phyloP scores from a whole-genome alignment of 2,888 invertebrate genomes.

The Aphrophora alni region DNA sequence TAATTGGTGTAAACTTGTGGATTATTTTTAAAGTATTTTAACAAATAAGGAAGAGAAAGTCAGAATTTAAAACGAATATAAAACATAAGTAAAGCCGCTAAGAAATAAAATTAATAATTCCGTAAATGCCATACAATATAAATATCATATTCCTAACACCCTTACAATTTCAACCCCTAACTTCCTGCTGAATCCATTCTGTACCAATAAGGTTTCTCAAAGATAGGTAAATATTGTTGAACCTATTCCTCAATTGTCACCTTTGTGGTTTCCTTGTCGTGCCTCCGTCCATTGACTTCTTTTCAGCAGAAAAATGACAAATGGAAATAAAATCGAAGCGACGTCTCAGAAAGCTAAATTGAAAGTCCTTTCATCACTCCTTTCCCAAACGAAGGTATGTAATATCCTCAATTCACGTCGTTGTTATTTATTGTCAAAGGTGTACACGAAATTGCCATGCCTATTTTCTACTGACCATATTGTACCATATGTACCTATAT shows the following conservation, averaged over 20 bases:
- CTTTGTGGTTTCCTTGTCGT: not conserved
- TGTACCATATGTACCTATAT: no score
- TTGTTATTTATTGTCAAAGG: not conserved
- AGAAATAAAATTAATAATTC: no score
- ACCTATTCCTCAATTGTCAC: not conserved
- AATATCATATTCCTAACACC: no score
- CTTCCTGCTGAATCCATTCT: not conserved
- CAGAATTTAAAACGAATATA: no score
- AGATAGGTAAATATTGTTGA: not conserved
- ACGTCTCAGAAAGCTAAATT: not conserved
- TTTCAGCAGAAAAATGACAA: not conserved
- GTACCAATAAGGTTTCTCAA: not conserved
- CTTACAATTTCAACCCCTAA: not conserved
- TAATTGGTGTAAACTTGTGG: no score
- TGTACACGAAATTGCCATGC: not conserved
- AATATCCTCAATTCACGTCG: not conserved
- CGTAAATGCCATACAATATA: no score
- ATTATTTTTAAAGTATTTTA: no score
- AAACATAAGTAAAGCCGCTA: no score
- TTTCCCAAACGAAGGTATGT: not conserved
- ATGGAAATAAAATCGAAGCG: not conserved
- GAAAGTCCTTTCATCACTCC: not conserved
- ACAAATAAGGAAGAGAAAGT: no score
- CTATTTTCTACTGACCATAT: not conserved
- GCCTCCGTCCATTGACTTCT: not conserved